Evolutionary conservation across 2,113 vertebrate species (phyloP).

Genomic region (Rhombomys opimus): DNA sequence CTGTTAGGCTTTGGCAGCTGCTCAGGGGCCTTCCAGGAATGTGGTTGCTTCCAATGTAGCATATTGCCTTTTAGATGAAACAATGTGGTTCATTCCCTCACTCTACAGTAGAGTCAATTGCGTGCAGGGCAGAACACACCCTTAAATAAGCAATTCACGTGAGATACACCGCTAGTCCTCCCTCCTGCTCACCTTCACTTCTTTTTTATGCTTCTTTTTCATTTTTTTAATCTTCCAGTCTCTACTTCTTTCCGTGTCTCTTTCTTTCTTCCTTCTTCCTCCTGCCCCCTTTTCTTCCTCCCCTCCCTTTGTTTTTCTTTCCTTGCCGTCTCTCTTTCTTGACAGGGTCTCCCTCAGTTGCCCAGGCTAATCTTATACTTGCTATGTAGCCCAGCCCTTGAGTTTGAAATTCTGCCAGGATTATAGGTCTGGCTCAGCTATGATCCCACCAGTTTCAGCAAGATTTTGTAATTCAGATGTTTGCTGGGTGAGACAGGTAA

Average conservation of each 20-base stretch:
- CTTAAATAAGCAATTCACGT: too few relatives aligned
- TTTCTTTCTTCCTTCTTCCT: too few relatives aligned
- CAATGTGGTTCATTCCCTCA: background rate
- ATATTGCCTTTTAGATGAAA: background rate
- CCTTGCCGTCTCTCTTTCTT: background rate
- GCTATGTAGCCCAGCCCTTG: background rate
- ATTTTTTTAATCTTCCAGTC: background rate
- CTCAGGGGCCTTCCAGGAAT: background rate
- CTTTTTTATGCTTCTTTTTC: background rate
- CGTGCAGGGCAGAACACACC: background rate
- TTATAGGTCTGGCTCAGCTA: background rate
- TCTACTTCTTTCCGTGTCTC: background rate
- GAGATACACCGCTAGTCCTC: too few relatives aligned
- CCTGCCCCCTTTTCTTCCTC: background rate
- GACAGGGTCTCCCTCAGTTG: background rate
- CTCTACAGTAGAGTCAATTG: background rate
- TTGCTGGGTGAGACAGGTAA: background rate
- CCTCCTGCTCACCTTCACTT: accelerated
- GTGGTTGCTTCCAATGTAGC: background rate
- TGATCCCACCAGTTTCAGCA: background rate
- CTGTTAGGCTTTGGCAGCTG: background rate
- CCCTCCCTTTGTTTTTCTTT: background rate
- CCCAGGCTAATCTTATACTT: background rate
- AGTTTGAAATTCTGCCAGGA: background rate
- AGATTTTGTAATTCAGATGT: background rate